phyloP scores from a whole-genome alignment of 2,113 vertebrate genomes.

The Cheirogaleus medius region DNA sequence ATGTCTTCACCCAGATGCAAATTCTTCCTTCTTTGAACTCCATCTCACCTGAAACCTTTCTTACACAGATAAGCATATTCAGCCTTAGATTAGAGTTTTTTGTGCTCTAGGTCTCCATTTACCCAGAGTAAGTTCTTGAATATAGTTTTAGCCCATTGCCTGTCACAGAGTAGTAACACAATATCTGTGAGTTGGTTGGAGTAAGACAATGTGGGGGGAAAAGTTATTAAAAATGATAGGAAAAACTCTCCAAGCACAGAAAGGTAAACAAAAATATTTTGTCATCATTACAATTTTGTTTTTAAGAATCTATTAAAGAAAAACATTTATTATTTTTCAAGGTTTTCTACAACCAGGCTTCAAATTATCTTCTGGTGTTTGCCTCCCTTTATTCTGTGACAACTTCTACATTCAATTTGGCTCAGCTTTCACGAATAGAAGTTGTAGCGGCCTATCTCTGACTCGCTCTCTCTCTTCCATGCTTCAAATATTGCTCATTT shows the following conservation, averaged over 20 bases:
- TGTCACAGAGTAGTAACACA: background rate
- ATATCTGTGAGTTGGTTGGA: background rate
- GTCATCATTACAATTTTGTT: background rate
- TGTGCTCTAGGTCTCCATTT: background rate
- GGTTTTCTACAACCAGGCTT: background rate
- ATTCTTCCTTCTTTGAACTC: background rate
- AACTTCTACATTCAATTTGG: background rate
- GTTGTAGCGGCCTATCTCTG: background rate
- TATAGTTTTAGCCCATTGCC: background rate
- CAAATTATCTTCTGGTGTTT: background rate
- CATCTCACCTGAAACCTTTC: slow-evolving; percentile 27
- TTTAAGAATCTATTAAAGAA: background rate
- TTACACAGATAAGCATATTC: background rate
- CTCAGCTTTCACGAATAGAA: background rate
- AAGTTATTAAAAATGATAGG: background rate
- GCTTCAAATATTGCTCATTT: background rate
- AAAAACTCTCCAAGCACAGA: background rate
- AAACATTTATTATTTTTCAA: background rate
- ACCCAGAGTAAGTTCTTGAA: background rate
- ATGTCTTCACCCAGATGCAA: background rate
- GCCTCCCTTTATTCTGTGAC: background rate
- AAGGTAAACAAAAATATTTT: background rate
- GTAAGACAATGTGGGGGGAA: background rate
- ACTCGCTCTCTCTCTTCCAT: background rate
- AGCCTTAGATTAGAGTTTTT: background rate